These are phyloP conservation scores for Picathartes gymnocephalus DNA, from an alignment of 2,113 vertebrate species.

Conservation along the genomic window DNA sequence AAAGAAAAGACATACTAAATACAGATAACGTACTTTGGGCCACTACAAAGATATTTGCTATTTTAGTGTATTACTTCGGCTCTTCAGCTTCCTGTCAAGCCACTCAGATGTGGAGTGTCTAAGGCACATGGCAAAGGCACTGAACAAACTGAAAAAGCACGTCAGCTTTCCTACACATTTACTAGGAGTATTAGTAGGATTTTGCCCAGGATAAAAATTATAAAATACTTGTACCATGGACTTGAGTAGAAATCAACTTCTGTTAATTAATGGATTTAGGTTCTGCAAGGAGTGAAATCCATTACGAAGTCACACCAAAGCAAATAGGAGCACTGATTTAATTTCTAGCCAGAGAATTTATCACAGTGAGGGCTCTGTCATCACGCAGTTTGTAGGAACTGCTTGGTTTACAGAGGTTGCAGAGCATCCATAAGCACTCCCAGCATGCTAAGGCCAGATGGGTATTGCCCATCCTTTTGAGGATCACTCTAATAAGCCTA, in stretches of 20 bases:
- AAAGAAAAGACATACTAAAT: not conserved
- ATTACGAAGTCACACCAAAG: constrained; percentile 40
- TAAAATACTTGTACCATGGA: not conserved
- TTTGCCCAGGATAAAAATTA: not conserved
- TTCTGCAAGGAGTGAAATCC: constrained; percentile 47
- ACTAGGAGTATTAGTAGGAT: not conserved
- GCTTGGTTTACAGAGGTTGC: not conserved
- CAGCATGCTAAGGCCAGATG: rapidly evolving
- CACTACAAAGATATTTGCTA: not conserved
- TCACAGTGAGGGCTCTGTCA: not conserved
- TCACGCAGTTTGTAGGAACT: not conserved
- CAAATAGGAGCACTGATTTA: constrained; percentile 53
- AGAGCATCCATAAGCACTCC: not conserved
- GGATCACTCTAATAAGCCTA: not conserved
- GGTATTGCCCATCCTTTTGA: not conserved
- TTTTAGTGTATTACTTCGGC: not conserved
- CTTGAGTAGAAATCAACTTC: not conserved
- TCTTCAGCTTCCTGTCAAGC: not conserved
- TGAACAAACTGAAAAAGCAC: not conserved
- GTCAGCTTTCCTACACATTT: not conserved
- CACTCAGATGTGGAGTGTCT: not conserved
- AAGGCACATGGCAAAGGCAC: not conserved
- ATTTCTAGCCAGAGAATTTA: constrained; percentile 61
- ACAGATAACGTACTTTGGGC: rapidly evolving
- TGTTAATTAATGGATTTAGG: constrained; percentile 18